Percentiles rank a stretch among this genome's conserved stretches.
phyloP scores from a whole-genome alignment of 1,140 invertebrate genomes.

The Batillaria attramentaria region DNA sequence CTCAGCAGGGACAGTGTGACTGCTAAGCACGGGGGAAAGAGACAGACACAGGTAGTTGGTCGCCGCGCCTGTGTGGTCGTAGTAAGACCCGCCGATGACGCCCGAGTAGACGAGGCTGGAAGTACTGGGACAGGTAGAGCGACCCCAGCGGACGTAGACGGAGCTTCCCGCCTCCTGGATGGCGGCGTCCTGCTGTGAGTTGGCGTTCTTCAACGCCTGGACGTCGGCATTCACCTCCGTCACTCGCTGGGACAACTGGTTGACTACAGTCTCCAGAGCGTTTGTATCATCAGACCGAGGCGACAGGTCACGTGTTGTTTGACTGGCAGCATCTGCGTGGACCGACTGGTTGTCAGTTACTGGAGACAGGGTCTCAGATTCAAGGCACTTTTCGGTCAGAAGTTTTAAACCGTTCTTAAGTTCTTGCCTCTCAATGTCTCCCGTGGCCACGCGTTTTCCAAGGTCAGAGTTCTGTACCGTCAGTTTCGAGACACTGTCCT shows the following conservation, averaged over 20 bases:
- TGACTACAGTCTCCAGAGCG: neutral
- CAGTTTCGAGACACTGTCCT: too few relatives aligned
- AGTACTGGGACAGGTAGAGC: neutral
- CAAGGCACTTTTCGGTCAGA: too few relatives aligned
- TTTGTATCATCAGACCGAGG: neutral
- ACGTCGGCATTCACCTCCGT: neutral
- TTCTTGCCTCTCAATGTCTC: too few relatives aligned
- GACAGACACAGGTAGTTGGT: constrained; percentile 21
- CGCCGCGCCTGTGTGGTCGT: neutral
- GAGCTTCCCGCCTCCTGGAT: neutral
- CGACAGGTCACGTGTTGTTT: neutral
- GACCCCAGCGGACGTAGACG: constrained; percentile 16
- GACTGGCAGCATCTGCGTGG: too few relatives aligned
- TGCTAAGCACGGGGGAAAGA: neutral
- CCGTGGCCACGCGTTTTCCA: too few relatives aligned
- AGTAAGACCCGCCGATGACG: neutral
- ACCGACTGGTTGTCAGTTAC: too few relatives aligned
- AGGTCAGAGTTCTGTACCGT: too few relatives aligned
- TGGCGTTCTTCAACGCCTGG: neutral
- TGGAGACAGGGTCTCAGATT: too few relatives aligned
- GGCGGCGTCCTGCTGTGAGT: too few relatives aligned
- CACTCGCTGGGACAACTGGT: neutral
- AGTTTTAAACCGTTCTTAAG: too few relatives aligned
- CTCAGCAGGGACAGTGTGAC: neutral
- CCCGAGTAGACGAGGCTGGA: constrained; percentile 6